Evolutionary conservation across 2,888 invertebrate species (phyloP), one percentile per base, ranked within the genome.

Genomic region (Lomographa bimaculata): DNA sequence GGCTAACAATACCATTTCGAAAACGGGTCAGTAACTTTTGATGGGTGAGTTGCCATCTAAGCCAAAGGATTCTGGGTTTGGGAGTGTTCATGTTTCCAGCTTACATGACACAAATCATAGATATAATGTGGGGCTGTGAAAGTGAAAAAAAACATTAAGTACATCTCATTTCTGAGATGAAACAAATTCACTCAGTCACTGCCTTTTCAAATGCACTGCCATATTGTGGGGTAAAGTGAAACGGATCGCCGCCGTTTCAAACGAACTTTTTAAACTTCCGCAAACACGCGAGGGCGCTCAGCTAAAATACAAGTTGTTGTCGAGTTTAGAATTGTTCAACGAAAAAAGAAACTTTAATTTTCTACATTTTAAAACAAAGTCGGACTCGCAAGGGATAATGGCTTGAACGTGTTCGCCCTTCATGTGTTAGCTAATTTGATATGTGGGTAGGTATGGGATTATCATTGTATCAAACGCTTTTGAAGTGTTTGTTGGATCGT

Each of bases 331-430:
- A 86, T 82, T 84, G 85, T 81, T 81, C 53, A 69, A 56, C 63
- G 76, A 73, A 80, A 85, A 86, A 85, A 87, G 81, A 78, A 73
- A 85, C 84, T 73, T 86, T 85, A 81, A 83, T 85, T 85, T 86
- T 77, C 72, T 79, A 81, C 79, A 75, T 80, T 86, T 85, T 81
- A 78, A 84, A 86, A 84, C 79, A 75, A 81, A 84, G 80, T 79
- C 82, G 73, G 66, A 52, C 64, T 61, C 54, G 50, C 50, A 60
- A 34, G 71, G 73, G 81, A 75, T 87, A 84, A 87, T 87, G 84
- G 83, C 70, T 61, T 61, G 71, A 66, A 64, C 80, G 66, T 81
- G 83, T 82, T 69, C 64, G 46, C 60, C 57, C 64, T 54, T 69
- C 54, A 42, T 48, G 39, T 42, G 42, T 43, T 30, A 28, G 21